Evolutionary conservation across 1,140 invertebrate species (phyloP).

Genomic region (Apis cerana): DNA sequence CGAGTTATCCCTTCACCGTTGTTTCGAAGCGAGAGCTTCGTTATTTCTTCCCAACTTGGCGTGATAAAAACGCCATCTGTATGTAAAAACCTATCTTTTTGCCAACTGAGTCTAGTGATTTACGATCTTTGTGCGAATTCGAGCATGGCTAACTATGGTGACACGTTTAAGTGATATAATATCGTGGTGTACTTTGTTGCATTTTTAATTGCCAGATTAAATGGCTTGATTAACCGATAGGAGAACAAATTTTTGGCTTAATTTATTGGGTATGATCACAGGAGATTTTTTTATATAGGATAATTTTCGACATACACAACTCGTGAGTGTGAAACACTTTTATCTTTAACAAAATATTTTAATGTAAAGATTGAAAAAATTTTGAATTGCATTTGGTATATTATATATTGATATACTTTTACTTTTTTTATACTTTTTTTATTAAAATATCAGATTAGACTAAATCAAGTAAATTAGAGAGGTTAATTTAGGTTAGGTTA

Average conservation of each 20-base stretch:
- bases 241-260: background rate
- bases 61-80: slow-evolving; percentile 8
- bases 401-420: no score
- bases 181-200: slow-evolving; percentile 27
- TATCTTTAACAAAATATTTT: no score
- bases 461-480: no score
- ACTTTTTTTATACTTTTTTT: no score
- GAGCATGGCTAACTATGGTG: background rate
- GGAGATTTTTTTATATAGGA: no score
- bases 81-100: background rate
- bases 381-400: no score
- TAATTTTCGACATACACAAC: no score
- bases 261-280: background rate
- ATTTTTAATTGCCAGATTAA: background rate
- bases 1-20: background rate
- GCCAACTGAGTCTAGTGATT: slow-evolving; percentile 1
- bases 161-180: slow-evolving; percentile 35
- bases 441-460: no score
- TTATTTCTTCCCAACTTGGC: background rate
- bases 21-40: background rate
- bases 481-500: no score
- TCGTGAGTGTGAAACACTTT: no score
- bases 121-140: slow-evolving; percentile 13
- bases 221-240: background rate
- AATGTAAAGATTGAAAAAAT: no score